These are phyloP conservation scores for Odontomachus brunneus DNA, from an alignment of 1,140 invertebrate genomes.

Conservation along the genomic window DNA sequence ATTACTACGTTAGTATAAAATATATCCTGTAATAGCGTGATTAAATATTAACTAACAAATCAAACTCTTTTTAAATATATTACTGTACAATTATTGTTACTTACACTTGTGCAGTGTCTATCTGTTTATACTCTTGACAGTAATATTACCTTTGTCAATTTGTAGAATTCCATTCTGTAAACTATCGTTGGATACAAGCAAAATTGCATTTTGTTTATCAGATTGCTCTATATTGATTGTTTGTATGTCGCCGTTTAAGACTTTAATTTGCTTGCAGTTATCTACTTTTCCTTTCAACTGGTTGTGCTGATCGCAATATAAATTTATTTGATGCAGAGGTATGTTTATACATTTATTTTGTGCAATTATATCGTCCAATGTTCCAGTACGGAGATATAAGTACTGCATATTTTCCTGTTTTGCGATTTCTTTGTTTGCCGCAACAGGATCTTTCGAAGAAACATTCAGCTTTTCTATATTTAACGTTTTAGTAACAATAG, in stretches of 20 bases:
- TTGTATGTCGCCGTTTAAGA: constrained; percentile 77
- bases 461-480: constrained; percentile 23
- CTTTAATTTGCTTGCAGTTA: constrained; percentile 75
- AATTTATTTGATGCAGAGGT: constrained; percentile 43
- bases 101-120: constrained; percentile 51
- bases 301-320: constrained; percentile 35
- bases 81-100: constrained; percentile 38
- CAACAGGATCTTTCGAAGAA: constrained; percentile 19
- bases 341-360: constrained; percentile 69
- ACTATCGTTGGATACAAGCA: constrained; percentile 76
- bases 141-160: constrained; percentile 72
- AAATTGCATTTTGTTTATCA: constrained; percentile 80
- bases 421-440: constrained; percentile 8
- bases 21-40: constrained; percentile 8
- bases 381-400: constrained; percentile 66
- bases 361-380: constrained; percentile 60
- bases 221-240: constrained; percentile 79
- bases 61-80: constrained; percentile 35
- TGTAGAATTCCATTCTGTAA: constrained; percentile 75
- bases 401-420: constrained; percentile 53
- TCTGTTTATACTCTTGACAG: constrained; percentile 69
- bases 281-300: constrained; percentile 67
- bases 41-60: neutral
- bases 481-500: constrained; percentile 26
- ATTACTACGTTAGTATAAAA: constrained; percentile 55